phyloP scores from a whole-genome alignment of 1,140 invertebrate genomes.

The Leptoteleia sp. region DNA sequence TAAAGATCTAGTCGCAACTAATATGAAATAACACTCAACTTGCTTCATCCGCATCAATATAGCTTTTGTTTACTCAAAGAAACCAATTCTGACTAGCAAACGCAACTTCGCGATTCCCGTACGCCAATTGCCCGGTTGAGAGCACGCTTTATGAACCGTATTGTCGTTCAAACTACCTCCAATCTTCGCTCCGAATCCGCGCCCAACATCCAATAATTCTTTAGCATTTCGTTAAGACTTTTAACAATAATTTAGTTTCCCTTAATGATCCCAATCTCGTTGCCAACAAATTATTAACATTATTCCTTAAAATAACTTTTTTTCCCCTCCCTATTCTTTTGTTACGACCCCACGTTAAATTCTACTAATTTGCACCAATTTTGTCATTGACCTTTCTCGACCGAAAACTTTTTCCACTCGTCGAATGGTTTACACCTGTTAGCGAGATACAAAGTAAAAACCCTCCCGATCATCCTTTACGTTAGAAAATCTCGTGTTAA shows the following conservation, averaged over 20 bases:
- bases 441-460: constrained; percentile 14
- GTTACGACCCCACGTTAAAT: too few species aligned
- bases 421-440: neutral
- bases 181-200: constrained; percentile 16
- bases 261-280: constrained; percentile 15
- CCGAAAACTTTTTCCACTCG: neutral
- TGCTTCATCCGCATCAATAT: constrained; percentile 26
- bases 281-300: constrained; percentile 29
- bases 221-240: constrained; percentile 18
- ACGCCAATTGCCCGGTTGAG: constrained; percentile 67
- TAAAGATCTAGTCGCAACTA: constrained; percentile 58
- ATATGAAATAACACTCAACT: constrained; percentile 55
- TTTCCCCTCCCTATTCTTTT: too few species aligned
- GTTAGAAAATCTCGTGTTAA: constrained; percentile 53
- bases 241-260: constrained; percentile 18
- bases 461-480: neutral
- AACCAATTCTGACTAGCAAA: constrained; percentile 81
- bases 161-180: constrained; percentile 41
- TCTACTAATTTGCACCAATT: too few species aligned
- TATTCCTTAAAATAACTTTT: constrained; percentile 20
- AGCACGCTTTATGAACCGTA: constrained; percentile 37
- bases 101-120: constrained; percentile 70
- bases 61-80: constrained; percentile 62
- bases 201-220: constrained; percentile 6
- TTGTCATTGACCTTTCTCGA: constrained; percentile 1